These are phyloP conservation scores for Tinamus guttatus DNA, from an alignment of 2,113 vertebrate species.

Conservation along the genomic window DNA sequence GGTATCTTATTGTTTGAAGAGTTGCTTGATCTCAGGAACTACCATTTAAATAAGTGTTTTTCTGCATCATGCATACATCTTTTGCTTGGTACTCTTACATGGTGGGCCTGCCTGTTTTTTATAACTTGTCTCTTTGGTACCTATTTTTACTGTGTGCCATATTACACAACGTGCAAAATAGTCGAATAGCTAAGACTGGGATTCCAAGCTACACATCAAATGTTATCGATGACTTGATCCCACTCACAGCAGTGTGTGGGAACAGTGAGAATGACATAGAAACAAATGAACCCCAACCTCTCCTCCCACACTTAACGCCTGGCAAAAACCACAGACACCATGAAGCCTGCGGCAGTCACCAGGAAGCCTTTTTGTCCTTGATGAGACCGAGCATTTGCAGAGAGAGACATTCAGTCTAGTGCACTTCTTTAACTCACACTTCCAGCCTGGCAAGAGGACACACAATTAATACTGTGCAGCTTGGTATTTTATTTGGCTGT, in stretches of 20 bases:
- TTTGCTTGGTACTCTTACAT: neutral
- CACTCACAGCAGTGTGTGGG: fast-evolving
- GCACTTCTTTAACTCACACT: neutral
- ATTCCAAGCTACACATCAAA: neutral
- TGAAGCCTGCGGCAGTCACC: neutral
- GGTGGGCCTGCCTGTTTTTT: neutral
- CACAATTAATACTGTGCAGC: neutral
- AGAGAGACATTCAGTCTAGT: neutral
- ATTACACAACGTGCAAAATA: neutral
- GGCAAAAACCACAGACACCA: neutral
- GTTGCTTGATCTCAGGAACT: neutral
- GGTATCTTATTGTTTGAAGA: neutral
- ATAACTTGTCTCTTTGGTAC: neutral
- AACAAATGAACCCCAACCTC: neutral
- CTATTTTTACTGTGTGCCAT: neutral
- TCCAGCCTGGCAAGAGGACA: neutral
- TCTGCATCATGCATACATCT: neutral
- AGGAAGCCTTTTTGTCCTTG: neutral
- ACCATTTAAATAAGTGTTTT: neutral
- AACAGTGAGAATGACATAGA: neutral
- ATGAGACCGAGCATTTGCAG: neutral
- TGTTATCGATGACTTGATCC: neutral
- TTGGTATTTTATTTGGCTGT: neutral
- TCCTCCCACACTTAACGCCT: neutral
- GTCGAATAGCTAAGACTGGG: neutral